Conservation (phyloP, 2,888 invertebrate species). For the Balanococcus diminutus region DNA sequence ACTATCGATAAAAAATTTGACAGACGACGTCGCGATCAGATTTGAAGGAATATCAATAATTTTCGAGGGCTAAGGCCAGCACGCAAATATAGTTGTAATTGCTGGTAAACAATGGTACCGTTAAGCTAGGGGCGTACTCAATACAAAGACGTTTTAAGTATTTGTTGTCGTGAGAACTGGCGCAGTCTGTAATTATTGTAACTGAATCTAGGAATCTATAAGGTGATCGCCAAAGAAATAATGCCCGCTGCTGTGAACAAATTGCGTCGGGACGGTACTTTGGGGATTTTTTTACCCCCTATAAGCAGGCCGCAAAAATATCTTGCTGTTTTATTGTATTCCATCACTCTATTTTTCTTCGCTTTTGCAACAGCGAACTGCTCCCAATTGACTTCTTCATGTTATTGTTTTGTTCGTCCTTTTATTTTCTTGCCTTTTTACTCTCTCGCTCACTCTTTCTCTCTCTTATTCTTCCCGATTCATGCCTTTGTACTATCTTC, state of each 20-base stretch:
- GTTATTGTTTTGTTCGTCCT: slow-evolving; percentile 55
- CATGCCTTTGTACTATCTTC: slow-evolving; percentile 44
- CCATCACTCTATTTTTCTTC: slow-evolving; percentile 47
- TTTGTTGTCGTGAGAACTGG: slow-evolving; percentile 54
- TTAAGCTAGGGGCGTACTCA: slow-evolving; percentile 52
- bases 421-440: slow-evolving; percentile 46
- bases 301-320: slow-evolving; percentile 50
- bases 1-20: slow-evolving; percentile 24
- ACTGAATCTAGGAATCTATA: slow-evolving; percentile 52
- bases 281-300: slow-evolving; percentile 44
- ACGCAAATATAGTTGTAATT: slow-evolving; percentile 48
- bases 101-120: slow-evolving; percentile 51
- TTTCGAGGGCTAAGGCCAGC: slow-evolving; percentile 25
- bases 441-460: not conserved
- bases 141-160: slow-evolving; percentile 54
- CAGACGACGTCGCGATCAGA: not conserved
- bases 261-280: slow-evolving; percentile 52
- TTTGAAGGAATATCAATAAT: slow-evolving; percentile 30
- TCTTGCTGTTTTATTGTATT: slow-evolving; percentile 55
- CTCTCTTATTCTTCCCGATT: slow-evolving; percentile 35
- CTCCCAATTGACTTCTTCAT: slow-evolving; percentile 54
- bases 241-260: slow-evolving; percentile 54
- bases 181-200: slow-evolving; percentile 54
- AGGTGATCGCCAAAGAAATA: slow-evolving; percentile 48
- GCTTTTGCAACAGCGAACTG: slow-evolving; percentile 44